phyloP scores from a whole-genome alignment of 2,797 vertebrate genomes.

The Crenichthys baileyi region DNA sequence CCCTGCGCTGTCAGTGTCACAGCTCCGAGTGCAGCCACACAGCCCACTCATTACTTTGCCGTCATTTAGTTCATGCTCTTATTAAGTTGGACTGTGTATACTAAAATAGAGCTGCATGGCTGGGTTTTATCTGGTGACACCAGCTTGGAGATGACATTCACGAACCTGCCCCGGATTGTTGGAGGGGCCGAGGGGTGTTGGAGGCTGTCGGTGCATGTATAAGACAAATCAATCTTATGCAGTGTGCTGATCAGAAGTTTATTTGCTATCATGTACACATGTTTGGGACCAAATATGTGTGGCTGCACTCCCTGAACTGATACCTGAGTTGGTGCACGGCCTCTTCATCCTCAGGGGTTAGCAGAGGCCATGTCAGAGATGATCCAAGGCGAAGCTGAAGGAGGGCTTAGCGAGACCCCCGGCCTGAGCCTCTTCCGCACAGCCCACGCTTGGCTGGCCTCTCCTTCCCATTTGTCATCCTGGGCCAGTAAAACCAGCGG shows the following conservation, averaged over 20 bases:
- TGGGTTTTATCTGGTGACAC: slow-evolving; percentile 56
- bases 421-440: slow-evolving; percentile 75
- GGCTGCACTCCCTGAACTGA: slow-evolving; percentile 9
- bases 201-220: slow-evolving; percentile 19
- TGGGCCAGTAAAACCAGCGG: slow-evolving; percentile 76
- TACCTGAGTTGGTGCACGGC: slow-evolving; percentile 39
- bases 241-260: slow-evolving; percentile 36
- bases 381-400: slow-evolving; percentile 70
- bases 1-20: slow-evolving; percentile 75
- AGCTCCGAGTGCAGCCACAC: slow-evolving; percentile 67
- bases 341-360: slow-evolving; percentile 59
- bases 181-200: slow-evolving; percentile 24
- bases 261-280: slow-evolving; percentile 18
- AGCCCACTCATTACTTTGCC: slow-evolving; percentile 74
- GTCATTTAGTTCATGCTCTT: slow-evolving; percentile 77
- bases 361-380: slow-evolving; percentile 72
- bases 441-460: slow-evolving; percentile 78
- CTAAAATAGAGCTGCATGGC: slow-evolving; percentile 65
- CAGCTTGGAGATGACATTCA: slow-evolving; percentile 46
- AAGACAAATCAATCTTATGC: slow-evolving; percentile 46
- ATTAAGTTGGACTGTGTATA: slow-evolving; percentile 65
- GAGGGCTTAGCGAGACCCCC: slow-evolving; percentile 75
- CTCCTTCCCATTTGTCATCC: slow-evolving; percentile 82
- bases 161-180: slow-evolving; percentile 35
- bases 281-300: slow-evolving; percentile 9